Conservation (phyloP, 2,113 vertebrate species). For the Oostethus manadensis region DNA sequence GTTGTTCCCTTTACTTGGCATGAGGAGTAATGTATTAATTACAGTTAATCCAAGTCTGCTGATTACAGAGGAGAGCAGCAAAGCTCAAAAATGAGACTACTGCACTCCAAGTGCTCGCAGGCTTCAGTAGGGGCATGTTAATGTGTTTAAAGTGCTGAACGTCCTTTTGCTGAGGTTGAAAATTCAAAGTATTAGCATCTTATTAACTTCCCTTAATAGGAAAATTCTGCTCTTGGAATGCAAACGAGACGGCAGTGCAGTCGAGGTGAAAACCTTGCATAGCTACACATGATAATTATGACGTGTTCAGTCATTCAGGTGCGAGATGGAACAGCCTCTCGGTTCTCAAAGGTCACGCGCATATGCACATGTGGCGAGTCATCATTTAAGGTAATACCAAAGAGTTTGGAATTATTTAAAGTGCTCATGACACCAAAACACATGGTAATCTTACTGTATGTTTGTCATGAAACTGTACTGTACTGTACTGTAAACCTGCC, state of each 20-base stretch:
- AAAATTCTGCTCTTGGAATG: slow-evolving; percentile 57
- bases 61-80: slow-evolving; percentile 40
- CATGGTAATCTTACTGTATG: too few relatives aligned
- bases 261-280: slow-evolving; percentile 41
- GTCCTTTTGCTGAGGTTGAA: slow-evolving; percentile 56
- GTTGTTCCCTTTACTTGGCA: slow-evolving; percentile 42
- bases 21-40: slow-evolving; percentile 56
- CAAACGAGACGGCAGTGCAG: slow-evolving; percentile 52
- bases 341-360: slow-evolving; percentile 16
- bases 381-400: slow-evolving; percentile 31
- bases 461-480: too few relatives aligned
- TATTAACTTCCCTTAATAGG: slow-evolving; percentile 62
- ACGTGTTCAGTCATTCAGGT: slow-evolving; percentile 42
- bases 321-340: slow-evolving; percentile 9
- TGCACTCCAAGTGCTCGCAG: slow-evolving; percentile 12
- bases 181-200: slow-evolving; percentile 61
- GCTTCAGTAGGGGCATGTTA: slow-evolving; percentile 35
- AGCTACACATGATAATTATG: slow-evolving; percentile 48
- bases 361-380: slow-evolving; percentile 40
- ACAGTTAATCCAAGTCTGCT: slow-evolving; percentile 52
- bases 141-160: slow-evolving; percentile 38
- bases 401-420: slow-evolving; percentile 21
- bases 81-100: slow-evolving; percentile 27
- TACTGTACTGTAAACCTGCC: too few relatives aligned
- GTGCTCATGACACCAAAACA: not conserved